Evolutionary conservation across 1,140 invertebrate genomes (phyloP).

Genomic region (Eufriesea mexicana): DNA sequence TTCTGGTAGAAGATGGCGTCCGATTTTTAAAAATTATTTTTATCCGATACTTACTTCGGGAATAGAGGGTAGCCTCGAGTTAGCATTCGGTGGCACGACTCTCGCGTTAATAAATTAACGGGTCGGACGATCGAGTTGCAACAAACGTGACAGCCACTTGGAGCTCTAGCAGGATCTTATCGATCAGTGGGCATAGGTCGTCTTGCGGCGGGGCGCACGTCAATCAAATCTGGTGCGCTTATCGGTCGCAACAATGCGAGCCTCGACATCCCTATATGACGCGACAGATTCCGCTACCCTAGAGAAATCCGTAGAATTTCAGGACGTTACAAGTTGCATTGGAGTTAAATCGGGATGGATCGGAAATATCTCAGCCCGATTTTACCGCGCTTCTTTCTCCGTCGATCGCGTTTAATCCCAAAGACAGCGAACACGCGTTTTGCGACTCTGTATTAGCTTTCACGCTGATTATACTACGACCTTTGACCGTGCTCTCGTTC

Average conservation of each 20-base stretch:
- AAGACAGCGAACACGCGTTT: neutral
- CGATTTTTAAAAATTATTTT: neutral
- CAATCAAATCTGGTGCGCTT: constrained; percentile 17
- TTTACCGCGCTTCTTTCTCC: no score
- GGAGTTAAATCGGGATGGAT: neutral
- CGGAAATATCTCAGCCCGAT: no score
- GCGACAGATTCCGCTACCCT: neutral
- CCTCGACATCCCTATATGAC: neutral
- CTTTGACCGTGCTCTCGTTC: constrained; percentile 38
- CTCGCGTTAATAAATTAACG: neutral
- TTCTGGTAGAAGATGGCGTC: no score
- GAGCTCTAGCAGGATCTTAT: neutral
- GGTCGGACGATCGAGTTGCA: neutral
- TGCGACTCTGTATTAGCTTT: neutral
- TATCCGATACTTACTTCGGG: neutral
- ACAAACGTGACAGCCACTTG: neutral
- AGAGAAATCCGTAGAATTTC: neutral
- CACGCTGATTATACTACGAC: constrained; percentile 30
- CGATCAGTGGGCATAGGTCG: neutral
- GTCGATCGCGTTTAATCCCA: neutral
- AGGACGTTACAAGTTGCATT: neutral
- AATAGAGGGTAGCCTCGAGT: neutral
- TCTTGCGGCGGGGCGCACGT: neutral
- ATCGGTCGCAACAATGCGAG: constrained; percentile 4
- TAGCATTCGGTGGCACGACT: no score